Percentiles rank a stretch among this genome's conserved stretches.
phyloP scores from a whole-genome alignment of 2,888 invertebrate genomes.

The Tanaodytes sp. region DNA sequence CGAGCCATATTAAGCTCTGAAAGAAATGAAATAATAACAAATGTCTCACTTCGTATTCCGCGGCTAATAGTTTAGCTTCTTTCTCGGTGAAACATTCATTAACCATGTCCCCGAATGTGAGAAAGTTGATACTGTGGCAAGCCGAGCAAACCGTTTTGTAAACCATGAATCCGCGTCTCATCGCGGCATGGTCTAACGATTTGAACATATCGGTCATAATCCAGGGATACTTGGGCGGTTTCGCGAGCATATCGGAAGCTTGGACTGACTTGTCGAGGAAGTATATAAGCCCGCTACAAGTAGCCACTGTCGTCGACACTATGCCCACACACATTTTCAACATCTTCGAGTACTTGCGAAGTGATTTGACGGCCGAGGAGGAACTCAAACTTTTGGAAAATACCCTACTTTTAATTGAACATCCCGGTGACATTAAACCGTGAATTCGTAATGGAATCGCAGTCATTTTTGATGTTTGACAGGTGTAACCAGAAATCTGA shows the following conservation, averaged over 20 bases:
- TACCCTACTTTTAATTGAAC: not conserved
- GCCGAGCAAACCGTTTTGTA: slow-evolving; percentile 98
- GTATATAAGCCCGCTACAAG: slow-evolving; percentile 56
- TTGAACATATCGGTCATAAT: slow-evolving; percentile 78
- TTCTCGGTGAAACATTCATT: no score
- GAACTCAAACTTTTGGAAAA: not conserved
- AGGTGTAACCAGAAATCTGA: no score
- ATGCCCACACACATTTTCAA: slow-evolving; percentile 46
- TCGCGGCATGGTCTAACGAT: slow-evolving; percentile 88
- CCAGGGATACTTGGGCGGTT: slow-evolving; percentile 88
- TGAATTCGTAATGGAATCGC: not conserved
- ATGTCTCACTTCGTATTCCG: no score
- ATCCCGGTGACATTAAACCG: not conserved
- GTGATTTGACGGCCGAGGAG: not conserved
- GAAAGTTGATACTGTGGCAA: slow-evolving; percentile 93
- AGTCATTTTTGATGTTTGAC: not conserved
- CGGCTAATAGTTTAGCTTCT: no score
- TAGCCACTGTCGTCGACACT: slow-evolving; percentile 39
- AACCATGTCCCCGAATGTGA: slow-evolving; percentile 92
- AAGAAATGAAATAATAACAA: no score
- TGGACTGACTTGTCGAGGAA: slow-evolving; percentile 85
- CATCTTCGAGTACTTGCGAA: slow-evolving; percentile 7
- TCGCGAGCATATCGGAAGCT: slow-evolving; percentile 84
- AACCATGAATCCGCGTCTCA: slow-evolving; percentile 89
- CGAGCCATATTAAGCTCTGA: no score